Base-by-base conservation (phyloP, 2,888 invertebrate species). In the Luffia ferchaultella region DNA sequence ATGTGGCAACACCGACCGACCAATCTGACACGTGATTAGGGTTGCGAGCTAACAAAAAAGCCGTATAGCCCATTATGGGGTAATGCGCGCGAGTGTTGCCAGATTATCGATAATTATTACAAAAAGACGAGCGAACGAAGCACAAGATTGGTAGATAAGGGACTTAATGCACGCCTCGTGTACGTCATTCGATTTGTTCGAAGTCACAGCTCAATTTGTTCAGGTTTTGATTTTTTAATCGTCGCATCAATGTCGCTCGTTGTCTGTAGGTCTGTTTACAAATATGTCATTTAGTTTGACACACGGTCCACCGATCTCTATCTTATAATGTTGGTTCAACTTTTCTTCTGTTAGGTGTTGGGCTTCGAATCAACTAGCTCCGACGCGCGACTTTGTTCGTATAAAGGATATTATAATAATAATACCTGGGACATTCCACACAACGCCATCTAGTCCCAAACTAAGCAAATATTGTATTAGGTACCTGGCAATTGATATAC, bases 21-120 rank as follows among this genome's bases (percentile, higher is more conserved):
- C 80, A 82, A 83, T 78, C 82, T 78, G 82, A 82, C 82, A 76
- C 67, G 61, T 83, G 82, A 83, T 79, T 79, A 80, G 82, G 82
- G 82, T 82, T 78, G 67, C 80, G 68, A 72, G 63, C 63, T 62
- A 59, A 73, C 76, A 79, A 79, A 78, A 74, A 65, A 70, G 68
- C 69, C 56, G 67, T 63, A 67, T 68, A 64, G 68, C 61, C 79
- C 79, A 80, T 79, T 80, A 82, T 77, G 68, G 66, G 61, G 63
- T 63, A 68, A 67, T 65, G 68, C 68, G 53, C 53, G 61, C 73
- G 70, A 76, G 74, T 79, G 78, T 82, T 80, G 73, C 80, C 78
- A 78, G 82, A 80, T 82, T 82, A 80, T 72, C 78, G 73, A 79
- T 80, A 80, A 83, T 82, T 79, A 79, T 78, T 73, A 75, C 70